Conservation (phyloP, 2,113 vertebrate species). For the Vulpes vulpes region DNA sequence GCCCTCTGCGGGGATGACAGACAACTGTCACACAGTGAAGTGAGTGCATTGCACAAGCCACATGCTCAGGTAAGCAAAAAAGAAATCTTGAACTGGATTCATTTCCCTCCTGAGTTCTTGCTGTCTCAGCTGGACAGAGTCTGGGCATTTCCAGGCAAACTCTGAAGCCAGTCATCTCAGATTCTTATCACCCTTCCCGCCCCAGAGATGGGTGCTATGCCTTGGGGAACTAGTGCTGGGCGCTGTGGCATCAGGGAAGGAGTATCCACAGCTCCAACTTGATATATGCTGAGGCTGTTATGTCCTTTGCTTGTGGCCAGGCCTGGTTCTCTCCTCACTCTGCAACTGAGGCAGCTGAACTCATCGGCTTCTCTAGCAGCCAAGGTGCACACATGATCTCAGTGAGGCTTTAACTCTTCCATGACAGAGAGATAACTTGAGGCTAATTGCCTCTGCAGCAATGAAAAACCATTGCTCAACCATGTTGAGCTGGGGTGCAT, state of each 20-base stretch:
- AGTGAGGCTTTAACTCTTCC: background rate
- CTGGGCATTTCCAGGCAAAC: background rate
- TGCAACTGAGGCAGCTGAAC: background rate
- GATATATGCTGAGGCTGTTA: background rate
- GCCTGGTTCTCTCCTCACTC: background rate
- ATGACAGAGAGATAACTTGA: background rate
- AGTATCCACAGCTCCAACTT: background rate
- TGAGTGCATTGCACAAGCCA: background rate
- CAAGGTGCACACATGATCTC: background rate
- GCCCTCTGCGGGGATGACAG: background rate
- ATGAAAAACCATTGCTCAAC: background rate
- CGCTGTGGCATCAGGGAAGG: background rate
- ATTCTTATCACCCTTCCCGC: background rate
- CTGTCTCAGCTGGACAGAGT: background rate
- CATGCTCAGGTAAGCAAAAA: too few species aligned
- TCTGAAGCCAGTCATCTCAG: background rate
- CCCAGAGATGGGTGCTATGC: background rate
- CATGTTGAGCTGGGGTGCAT: background rate
- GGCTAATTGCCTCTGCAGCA: background rate
- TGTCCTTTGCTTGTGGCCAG: background rate
- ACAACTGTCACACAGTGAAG: background rate
- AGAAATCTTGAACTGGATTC: background rate
- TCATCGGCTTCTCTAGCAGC: background rate
- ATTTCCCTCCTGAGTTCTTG: background rate
- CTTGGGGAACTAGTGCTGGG: background rate